Evolutionary conservation across 2,888 invertebrate genomes (phyloP).

Genomic region (Falcaria lacertinaria): DNA sequence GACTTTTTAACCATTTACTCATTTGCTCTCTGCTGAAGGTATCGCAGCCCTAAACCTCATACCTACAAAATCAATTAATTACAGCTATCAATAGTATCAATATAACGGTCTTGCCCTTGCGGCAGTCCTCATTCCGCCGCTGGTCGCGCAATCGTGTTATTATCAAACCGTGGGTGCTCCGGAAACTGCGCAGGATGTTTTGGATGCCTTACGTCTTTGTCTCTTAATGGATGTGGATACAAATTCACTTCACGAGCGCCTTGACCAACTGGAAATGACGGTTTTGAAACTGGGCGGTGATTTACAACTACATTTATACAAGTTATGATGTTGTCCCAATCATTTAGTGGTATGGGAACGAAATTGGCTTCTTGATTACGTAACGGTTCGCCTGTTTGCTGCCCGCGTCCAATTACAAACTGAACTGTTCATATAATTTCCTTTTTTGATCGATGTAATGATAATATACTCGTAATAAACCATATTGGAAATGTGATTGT

Average conservation of each 20-base stretch:
- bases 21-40: no score
- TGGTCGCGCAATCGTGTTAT: background rate
- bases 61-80: no score
- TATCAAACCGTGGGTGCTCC: slow-evolving; percentile 19
- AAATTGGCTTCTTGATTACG: slow-evolving; percentile 15
- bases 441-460: background rate
- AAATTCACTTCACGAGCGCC: background rate
- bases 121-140: slow-evolving; percentile 9
- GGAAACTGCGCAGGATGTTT: slow-evolving; percentile 38
- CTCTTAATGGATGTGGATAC: slow-evolving; percentile 10
- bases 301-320: background rate
- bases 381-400: slow-evolving; percentile 19
- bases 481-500: no score
- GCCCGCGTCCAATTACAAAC: slow-evolving; percentile 4
- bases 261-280: background rate
- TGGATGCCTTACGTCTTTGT: slow-evolving; percentile 26
- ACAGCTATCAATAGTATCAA: no score
- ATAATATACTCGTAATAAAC: no score
- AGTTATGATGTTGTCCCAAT: slow-evolving; percentile 13
- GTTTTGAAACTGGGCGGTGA: slow-evolving; percentile 1
- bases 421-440: background rate
- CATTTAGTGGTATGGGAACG: slow-evolving; percentile 17
- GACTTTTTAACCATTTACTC: no score
- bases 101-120: background rate
- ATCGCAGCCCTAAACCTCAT: no score